Evolutionary conservation across 2,113 vertebrate genomes (phyloP).

Genomic region (Scolopax mira): DNA sequence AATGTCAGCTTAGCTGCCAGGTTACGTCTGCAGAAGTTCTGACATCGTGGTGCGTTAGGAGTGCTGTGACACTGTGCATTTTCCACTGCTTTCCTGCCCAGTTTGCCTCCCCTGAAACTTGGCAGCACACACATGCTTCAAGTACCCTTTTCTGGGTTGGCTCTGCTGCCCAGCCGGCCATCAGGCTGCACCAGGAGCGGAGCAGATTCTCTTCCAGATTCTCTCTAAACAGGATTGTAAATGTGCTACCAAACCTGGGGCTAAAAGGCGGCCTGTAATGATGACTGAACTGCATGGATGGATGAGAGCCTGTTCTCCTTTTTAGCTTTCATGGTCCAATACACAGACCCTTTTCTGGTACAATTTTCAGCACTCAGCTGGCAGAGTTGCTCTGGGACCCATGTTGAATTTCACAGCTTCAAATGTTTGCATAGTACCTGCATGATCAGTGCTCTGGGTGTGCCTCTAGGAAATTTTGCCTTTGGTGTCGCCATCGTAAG

Average conservation of each 20-base stretch:
- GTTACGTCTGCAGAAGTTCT: not conserved
- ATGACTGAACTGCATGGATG: not conserved
- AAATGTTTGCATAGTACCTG: not conserved
- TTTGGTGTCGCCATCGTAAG: not conserved
- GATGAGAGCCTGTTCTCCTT: not conserved
- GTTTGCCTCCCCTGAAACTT: not conserved
- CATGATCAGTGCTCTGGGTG: not conserved
- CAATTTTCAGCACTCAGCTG: not conserved
- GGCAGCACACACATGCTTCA: not conserved
- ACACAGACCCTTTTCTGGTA: not conserved
- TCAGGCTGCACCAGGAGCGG: not conserved
- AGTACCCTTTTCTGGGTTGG: not conserved
- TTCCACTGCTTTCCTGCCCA: not conserved
- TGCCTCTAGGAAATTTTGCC: not conserved
- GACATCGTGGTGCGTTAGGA: not conserved
- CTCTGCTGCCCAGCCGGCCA: not conserved
- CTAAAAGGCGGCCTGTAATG: not conserved
- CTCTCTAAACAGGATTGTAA: not conserved
- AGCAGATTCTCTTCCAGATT: not conserved
- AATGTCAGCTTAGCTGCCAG: not conserved
- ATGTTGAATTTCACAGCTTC: not conserved
- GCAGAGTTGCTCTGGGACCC: not conserved
- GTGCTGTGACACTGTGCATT: not conserved
- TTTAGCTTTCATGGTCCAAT: not conserved
- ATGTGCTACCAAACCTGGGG: not conserved